Percentiles rank a stretch among this genome's conserved stretches.
Evolutionary conservation across 1,140 invertebrate genomes (phyloP).

Genomic region (Odontomachus brunneus): DNA sequence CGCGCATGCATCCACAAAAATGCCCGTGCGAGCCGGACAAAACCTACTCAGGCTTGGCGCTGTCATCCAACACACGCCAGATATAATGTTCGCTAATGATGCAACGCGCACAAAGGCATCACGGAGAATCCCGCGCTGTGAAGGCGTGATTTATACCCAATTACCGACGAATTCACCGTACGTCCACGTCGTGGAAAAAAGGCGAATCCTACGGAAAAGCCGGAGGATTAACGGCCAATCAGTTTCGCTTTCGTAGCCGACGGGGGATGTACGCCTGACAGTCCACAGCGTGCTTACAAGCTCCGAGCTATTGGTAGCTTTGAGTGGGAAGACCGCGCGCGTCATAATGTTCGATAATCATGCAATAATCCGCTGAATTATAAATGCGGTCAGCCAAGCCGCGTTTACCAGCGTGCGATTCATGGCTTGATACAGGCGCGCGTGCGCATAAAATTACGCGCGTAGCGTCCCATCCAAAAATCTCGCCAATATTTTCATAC

Average conservation of each 20-base stretch:
- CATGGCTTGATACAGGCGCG: not conserved
- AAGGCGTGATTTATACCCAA: constrained; percentile 76
- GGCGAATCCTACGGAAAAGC: constrained; percentile 72
- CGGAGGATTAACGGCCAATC: constrained; percentile 73
- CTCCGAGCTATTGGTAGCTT: constrained; percentile 25
- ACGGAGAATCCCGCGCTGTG: constrained; percentile 28
- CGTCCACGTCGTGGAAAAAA: constrained; percentile 44
- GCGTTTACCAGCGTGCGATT: constrained; percentile 2
- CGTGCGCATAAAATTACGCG: not conserved
- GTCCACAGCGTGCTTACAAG: constrained; percentile 18
- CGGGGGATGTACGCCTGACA: constrained; percentile 35
- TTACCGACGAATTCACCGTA: constrained; percentile 74
- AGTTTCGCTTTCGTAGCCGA: constrained; percentile 62
- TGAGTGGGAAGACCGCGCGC: constrained; percentile 28
- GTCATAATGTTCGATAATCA: constrained; percentile 48
- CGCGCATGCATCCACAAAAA: not conserved
- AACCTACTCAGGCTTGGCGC: constrained; percentile 39
- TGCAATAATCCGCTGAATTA: constrained; percentile 37
- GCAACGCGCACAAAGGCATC: constrained; percentile 66
- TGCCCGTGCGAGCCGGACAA: constrained; percentile 28
- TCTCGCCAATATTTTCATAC: too few relatives aligned
- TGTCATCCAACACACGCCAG: constrained; percentile 62
- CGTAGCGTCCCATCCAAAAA: too few relatives aligned
- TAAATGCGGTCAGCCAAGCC: constrained; percentile 10
- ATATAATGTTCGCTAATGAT: constrained; percentile 76